Evolutionary conservation across 2,797 vertebrate genomes (phyloP), one percentile per base, ranked within the genome.

Genomic region (Myoxocephalus aenaeus): DNA sequence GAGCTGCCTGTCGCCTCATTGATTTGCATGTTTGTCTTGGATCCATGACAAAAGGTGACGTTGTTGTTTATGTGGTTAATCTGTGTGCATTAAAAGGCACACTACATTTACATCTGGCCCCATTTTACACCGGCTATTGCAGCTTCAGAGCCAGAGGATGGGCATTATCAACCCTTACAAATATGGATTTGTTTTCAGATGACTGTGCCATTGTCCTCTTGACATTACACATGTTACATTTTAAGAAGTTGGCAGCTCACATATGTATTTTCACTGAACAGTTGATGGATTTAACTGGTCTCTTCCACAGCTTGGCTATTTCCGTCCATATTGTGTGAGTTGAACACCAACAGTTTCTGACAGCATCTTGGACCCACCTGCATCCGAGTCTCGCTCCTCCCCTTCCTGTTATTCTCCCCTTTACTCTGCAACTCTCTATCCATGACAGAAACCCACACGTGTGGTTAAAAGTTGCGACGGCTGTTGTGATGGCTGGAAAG

Each of bases 401-500:
- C 51, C 76, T 84, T 89, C 82, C 86, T 87, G 83, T 86, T 84
- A 71, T 84, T 87, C 64, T 85, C 72, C 67, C 73, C 70, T 77
- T 75, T 61, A 36, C 73, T 71, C 70, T 70, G 54, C 71, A 75
- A 40, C 75, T 77, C 53, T 80, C 11, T 29, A 14, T 70, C 18
- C 22, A 36, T 73, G 10, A 83, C 70, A 54, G 70, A 66, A 63
- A 61, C n/a, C 34, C 22, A 40, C 11, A 22, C 11, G 32, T 70
- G 67, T 65, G 65, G 15, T 61, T 78, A 14, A 53, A 48, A 34
- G n/a, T 59, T 48, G 42, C 42, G 5, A 36, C 12, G 1, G 18
- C 44, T 76, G 65, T 51, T 36, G 46, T 63, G 38, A 63, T 4
- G 25, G 70, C 70, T 75, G 59, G 62, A 50, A 51, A 76, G 7